These are phyloP conservation scores for Lucilia cuprina DNA, from an alignment of 1,140 invertebrate genomes.

Conservation along the genomic window DNA sequence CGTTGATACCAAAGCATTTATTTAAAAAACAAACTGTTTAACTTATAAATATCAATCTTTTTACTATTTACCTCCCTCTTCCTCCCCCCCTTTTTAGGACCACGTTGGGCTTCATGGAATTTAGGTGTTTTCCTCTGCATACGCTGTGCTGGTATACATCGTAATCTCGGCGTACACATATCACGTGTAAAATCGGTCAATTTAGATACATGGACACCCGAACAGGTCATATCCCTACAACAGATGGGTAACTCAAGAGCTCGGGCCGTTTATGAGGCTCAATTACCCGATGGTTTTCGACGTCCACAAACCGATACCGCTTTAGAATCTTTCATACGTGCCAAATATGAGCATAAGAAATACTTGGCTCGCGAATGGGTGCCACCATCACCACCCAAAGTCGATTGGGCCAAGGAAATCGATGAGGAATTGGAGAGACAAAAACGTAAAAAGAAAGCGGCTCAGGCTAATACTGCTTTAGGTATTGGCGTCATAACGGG, in stretches of 20 bases:
- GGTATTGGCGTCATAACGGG: slow-evolving; percentile 45
- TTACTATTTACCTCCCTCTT: too few relatives aligned
- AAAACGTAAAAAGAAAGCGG: slow-evolving; percentile 79
- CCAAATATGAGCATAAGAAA: slow-evolving; percentile 98
- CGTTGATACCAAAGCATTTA: too few relatives aligned
- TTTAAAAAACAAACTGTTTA: too few relatives aligned
- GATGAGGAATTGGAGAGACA: slow-evolving; percentile 85
- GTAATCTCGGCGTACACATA: slow-evolving; percentile 97
- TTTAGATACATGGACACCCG: slow-evolving; percentile 97
- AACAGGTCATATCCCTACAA: slow-evolving; percentile 92
- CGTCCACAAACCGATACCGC: slow-evolving; percentile 94
- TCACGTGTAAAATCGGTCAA: slow-evolving; percentile 98
- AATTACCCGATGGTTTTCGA: slow-evolving; percentile 92
- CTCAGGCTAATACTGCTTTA: slow-evolving; percentile 60
- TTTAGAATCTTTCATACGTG: slow-evolving; percentile 92
- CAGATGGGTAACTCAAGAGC: slow-evolving; percentile 98
- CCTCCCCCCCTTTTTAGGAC: slow-evolving; percentile 74
- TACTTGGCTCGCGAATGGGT: slow-evolving; percentile 98
- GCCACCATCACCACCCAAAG: slow-evolving; percentile 81
- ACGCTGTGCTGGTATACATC: slow-evolving; percentile 96
- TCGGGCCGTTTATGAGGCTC: slow-evolving; percentile 96
- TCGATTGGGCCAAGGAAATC: slow-evolving; percentile 85
- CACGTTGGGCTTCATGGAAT: slow-evolving; percentile 99
- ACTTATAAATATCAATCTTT: too few relatives aligned
- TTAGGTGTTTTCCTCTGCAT: slow-evolving; percentile 98